A percentile compares a stretch with the other conserved stretches of the same genome.
These are phyloP conservation scores for Cataglyphis altisquamis DNA, from an alignment of 2,888 invertebrate species.

Conservation along the genomic window DNA sequence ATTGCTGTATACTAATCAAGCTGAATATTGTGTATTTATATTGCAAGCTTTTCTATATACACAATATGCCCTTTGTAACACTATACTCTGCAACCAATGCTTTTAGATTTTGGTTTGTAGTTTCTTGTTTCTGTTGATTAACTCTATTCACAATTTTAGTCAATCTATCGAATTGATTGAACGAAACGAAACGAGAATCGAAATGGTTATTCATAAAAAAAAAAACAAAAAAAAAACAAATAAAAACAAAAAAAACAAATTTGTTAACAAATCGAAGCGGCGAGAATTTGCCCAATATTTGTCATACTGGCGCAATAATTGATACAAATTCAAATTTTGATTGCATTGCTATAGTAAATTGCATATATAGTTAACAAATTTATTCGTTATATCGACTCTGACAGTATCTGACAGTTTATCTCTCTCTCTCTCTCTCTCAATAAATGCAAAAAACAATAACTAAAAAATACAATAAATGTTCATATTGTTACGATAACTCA, in stretches of 20 bases:
- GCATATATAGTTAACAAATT: conserved; percentile 11
- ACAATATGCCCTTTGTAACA: neutral
- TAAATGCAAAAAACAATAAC: conserved; percentile 1
- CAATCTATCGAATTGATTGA: conserved; percentile 27
- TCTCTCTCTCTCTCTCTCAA: neutral
- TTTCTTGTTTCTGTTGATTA: conserved; percentile 33
- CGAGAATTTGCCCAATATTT: conserved; percentile 58
- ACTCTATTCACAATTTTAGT: conserved; percentile 34
- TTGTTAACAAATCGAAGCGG: conserved; percentile 60
- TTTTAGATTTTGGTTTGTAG: neutral
- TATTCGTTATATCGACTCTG: conserved; percentile 10
- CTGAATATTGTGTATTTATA: neutral
- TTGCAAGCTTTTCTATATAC: neutral
- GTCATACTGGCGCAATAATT: neutral
- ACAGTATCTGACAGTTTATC: neutral
- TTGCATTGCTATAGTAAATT: conserved; percentile 8
- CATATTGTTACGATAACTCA: neutral
- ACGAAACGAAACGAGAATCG: conserved; percentile 3
- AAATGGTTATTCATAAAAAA: conserved; percentile 10
- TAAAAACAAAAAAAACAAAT: neutral
- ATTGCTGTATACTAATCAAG: neutral
- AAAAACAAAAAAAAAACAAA: too few relatives aligned
- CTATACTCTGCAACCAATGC: neutral
- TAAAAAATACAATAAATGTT: neutral
- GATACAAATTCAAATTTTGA: neutral